Evolutionary conservation across 2,888 invertebrate genomes (phyloP), one percentile per base, ranked within the genome.

Genomic region (Calameuta idolon): DNA sequence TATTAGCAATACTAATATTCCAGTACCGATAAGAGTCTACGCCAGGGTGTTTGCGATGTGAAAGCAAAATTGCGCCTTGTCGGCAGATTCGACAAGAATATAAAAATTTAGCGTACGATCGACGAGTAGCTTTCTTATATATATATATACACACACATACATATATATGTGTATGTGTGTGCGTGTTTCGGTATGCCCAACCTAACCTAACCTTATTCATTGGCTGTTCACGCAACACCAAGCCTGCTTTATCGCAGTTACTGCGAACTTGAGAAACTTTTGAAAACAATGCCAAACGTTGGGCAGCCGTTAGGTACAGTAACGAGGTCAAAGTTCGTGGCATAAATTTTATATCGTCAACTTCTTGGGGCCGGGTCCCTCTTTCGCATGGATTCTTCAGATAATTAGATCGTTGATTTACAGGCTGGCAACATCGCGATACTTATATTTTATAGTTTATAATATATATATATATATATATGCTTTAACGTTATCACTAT

Each of bases 391-490:
- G 55, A 55, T 55, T 15, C 55, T 2, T 55, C 23, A 9, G 9
- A 55, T 23, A 55, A 55, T 55, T 55, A 23, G 55, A 23, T 55
- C 55, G 55, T 23, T 55, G 23, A 55, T 55, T 55, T 55, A 55
- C 55, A 23, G 0, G 9, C 55, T 2, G 55, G 23, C 55, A 55
- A 23, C 15, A 15, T 1, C 40, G 40, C 15, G 40, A 40, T 15
- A 15, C 15, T 40, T 15, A 12, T 12, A 37, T 37, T 37, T 37
- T 37, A 3, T 15, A 40, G 4, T 37, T 12, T 3, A 35, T 35
- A 12, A 82, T 86, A 85, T 82, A 69, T 79, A 69, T 79, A 80
- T 75, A 80, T 69, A 82, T 80, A 80, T 78, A 75, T 79, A 55
- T 77, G 12, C 31, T 71, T 74, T 81, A 12, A 80, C 23, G 9